Percentiles rank a stretch among this genome's conserved stretches.
These are phyloP conservation scores for Drosophila phalerata DNA, from an alignment of 2,888 invertebrate genomes.

Conservation along the genomic window DNA sequence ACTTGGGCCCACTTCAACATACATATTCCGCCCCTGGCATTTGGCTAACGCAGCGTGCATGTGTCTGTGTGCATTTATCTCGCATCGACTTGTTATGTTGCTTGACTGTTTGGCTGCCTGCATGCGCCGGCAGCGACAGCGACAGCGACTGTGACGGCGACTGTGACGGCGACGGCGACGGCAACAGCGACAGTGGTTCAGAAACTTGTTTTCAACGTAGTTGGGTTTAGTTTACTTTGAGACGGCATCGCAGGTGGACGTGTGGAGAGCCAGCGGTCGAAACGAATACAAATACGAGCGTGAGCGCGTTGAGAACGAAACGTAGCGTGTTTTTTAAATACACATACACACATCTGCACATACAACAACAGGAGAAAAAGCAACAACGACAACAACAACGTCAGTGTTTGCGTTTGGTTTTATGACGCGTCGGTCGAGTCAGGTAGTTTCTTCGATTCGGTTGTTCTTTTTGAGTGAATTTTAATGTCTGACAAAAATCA, in stretches of 20 bases:
- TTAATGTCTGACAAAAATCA: constrained; percentile 57
- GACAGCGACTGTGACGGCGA: constrained; percentile 23
- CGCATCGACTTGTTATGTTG: constrained; percentile 70
- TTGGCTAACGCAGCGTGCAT: constrained; percentile 39
- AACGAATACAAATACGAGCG: constrained; percentile 38
- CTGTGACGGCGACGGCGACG: constrained; percentile 3
- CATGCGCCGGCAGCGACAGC: constrained; percentile 31
- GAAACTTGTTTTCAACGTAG: constrained; percentile 85
- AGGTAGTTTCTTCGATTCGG: constrained; percentile 69
- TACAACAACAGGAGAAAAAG: constrained; percentile 24
- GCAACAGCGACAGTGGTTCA: constrained; percentile 47
- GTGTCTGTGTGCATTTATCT: constrained; percentile 66
- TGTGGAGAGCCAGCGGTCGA: constrained; percentile 60
- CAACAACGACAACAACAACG: constrained; percentile 40
- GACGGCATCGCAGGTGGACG: constrained; percentile 84
- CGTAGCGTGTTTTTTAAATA: constrained; percentile 64
- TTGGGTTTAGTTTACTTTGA: constrained; percentile 84
- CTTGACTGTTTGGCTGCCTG: constrained; percentile 43
- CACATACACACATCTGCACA: constrained; percentile 40
- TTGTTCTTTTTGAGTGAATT: constrained; percentile 46
- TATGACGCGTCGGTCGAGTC: constrained; percentile 73
- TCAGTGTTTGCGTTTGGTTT: constrained; percentile 67
- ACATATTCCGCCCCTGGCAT: constrained; percentile 43
- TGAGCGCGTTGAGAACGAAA: constrained; percentile 61
- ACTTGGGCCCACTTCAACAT: constrained; percentile 20